Base-by-base conservation (phyloP, 1,140 invertebrate species). In the Drosophila sturtevanti region DNA sequence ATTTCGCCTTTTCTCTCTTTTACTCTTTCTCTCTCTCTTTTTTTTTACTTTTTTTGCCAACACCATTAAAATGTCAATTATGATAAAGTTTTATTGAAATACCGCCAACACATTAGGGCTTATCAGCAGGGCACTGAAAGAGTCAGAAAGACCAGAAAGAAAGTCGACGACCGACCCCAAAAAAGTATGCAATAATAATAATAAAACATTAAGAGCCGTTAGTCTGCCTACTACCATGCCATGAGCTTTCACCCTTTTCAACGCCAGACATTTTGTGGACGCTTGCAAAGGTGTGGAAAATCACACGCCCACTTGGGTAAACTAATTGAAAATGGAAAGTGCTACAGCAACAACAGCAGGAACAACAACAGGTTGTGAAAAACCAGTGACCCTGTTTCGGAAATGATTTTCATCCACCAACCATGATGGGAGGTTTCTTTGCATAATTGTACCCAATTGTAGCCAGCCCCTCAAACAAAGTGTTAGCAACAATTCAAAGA, bases 71-170 rank as follows among this genome's bases (percentile, higher is more conserved):
- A 89, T 82, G 84, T 87, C 85, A 84, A 89, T 89, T 89, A 89
- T 89, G 84, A 89, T 89, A 84, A 89, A 89, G 79, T 89, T 89
- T 89, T 89, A 89, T 89, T 84, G 85, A 73, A 84, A 89, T 85
- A 80, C 84, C 84, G 77, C 60, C 54, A 56, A 68, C 63, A 80
- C 84, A 89, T 89, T 89, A 89, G 55, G 48, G 73, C 84, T 89
- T 89, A 89, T 89, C 84, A 81, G 64, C 70, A 58, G 35, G 38
- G 55, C 63, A 84, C 84, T 68, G 65, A 75, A 51, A 54, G 37
- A 59, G 58, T 52, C 72, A 27, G 51, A 11, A 38, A 52, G 24
- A n/a, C 16, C 11, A 24, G 22, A 4, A 24, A 24, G 22, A 52
- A 14, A 35, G 41, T 24, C 22, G n/a, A 14, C 4, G 34, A 22